A percentile compares a stretch with the other conserved stretches of the same genome.
phyloP scores from a whole-genome alignment of 2,797 vertebrate species.

The Rachycentron canadum region DNA sequence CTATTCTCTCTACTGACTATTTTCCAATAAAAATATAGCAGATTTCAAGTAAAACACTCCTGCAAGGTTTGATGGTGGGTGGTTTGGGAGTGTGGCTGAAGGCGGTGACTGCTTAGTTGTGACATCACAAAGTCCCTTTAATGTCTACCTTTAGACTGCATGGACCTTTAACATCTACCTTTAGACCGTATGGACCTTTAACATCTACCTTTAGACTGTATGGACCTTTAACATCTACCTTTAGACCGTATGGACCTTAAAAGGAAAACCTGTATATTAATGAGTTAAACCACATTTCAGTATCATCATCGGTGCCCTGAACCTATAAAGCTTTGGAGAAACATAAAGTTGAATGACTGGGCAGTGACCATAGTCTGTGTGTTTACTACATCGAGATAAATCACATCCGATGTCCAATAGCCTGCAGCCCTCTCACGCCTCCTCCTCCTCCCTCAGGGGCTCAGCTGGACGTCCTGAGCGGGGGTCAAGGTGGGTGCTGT shows the following conservation, averaged over 20 bases:
- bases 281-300: background rate
- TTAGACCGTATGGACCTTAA: background rate
- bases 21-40: no score
- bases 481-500: slow-evolving; percentile 82
- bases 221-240: background rate
- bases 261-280: background rate
- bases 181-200: background rate
- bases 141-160: no score
- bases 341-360: background rate
- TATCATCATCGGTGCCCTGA: background rate
- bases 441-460: slow-evolving; percentile 53
- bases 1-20: no score
- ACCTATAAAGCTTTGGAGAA: background rate
- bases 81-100: no score
- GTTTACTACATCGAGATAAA: slow-evolving; percentile 25
- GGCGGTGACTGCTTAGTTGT: no score
- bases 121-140: no score
- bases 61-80: no score
- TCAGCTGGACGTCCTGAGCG: slow-evolving; percentile 71
- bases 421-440: slow-evolving; percentile 3
- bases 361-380: slow-evolving; percentile 2
- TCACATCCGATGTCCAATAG: slow-evolving; percentile 3
- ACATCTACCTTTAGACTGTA: no score
- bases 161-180: background rate
- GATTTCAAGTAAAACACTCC: no score